These are phyloP conservation scores for Triplophysa dalaica DNA, from an alignment of 2,113 vertebrate species.

Conservation along the genomic window DNA sequence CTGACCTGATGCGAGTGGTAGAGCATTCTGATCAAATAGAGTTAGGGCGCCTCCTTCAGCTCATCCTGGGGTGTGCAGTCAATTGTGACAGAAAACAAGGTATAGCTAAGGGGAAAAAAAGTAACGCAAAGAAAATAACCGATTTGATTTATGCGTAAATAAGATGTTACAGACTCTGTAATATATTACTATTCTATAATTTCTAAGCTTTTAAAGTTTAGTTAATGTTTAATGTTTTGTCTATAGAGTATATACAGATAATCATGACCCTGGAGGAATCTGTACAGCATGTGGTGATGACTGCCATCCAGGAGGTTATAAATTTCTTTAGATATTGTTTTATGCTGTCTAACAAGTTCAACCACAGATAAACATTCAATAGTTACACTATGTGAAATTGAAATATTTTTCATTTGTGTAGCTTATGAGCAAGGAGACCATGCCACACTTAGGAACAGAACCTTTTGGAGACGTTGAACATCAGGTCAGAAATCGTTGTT, in stretches of 20 bases:
- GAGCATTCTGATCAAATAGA: constrained; percentile 82
- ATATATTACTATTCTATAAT: not conserved
- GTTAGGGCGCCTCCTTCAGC: constrained; percentile 90
- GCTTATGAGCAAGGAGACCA: constrained; percentile 89
- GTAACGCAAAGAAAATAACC: not conserved
- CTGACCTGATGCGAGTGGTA: constrained; percentile 83
- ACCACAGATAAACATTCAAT: not conserved
- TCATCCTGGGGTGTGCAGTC: constrained; percentile 93
- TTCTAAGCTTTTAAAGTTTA: not conserved
- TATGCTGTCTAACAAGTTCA: not conserved
- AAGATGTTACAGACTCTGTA: not conserved
- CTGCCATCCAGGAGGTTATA: constrained; percentile 94
- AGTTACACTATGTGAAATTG: not conserved
- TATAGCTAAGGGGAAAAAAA: constrained; percentile 47
- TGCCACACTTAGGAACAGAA: constrained; percentile 73
- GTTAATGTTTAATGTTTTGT: constrained; percentile 37
- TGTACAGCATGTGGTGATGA: constrained; percentile 97
- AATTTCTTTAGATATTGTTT: not conserved
- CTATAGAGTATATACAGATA: constrained; percentile 90
- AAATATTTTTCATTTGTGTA: constrained; percentile 49
- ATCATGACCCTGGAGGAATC: constrained; percentile 98
- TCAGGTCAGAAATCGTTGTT: constrained; percentile 76
- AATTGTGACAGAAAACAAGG: constrained; percentile 97
- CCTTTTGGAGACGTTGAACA: constrained; percentile 82
- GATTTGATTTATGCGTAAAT: not conserved